Percentiles rank a stretch among this genome's conserved stretches.
Evolutionary conservation across 1,140 invertebrate species (phyloP).

Genomic region (Aphidius gifuensis): DNA sequence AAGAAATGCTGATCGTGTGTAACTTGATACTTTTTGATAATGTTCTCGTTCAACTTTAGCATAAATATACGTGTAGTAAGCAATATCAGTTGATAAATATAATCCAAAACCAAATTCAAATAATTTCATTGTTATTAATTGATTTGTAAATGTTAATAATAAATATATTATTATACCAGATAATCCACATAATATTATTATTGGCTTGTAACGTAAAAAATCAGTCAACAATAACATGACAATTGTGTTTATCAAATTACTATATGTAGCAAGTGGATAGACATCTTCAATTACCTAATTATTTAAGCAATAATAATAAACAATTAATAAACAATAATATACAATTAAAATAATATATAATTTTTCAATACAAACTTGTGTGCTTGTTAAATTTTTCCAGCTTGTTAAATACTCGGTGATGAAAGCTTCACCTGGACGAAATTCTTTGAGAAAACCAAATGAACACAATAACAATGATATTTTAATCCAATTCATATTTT

Average conservation of each 20-base stretch:
- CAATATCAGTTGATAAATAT: slow-evolving; percentile 84
- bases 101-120: slow-evolving; percentile 70
- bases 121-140: slow-evolving; percentile 49
- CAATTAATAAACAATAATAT: neutral
- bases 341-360: slow-evolving; percentile 10
- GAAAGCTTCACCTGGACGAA: slow-evolving; percentile 79
- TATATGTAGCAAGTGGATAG: slow-evolving; percentile 79
- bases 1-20: slow-evolving; percentile 68
- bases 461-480: slow-evolving; percentile 67
- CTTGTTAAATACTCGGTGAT: slow-evolving; percentile 72
- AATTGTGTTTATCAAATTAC: slow-evolving; percentile 68
- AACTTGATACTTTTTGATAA: slow-evolving; percentile 77
- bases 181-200: slow-evolving; percentile 72
- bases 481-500: slow-evolving; percentile 59
- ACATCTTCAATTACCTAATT: slow-evolving; percentile 68
- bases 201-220: slow-evolving; percentile 79
- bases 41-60: slow-evolving; percentile 76
- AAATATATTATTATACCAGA: slow-evolving; percentile 41
- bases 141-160: slow-evolving; percentile 46
- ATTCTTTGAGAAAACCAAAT: slow-evolving; percentile 79
- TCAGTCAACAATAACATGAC: slow-evolving; percentile 81
- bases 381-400: slow-evolving; percentile 71
- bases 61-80: slow-evolving; percentile 92
- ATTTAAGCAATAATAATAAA: neutral
- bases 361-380: slow-evolving; percentile 43